Evolutionary conservation across 2,888 invertebrate species (phyloP), one percentile per base, ranked within the genome.

Genomic region (Drosophila longiperda): DNA sequence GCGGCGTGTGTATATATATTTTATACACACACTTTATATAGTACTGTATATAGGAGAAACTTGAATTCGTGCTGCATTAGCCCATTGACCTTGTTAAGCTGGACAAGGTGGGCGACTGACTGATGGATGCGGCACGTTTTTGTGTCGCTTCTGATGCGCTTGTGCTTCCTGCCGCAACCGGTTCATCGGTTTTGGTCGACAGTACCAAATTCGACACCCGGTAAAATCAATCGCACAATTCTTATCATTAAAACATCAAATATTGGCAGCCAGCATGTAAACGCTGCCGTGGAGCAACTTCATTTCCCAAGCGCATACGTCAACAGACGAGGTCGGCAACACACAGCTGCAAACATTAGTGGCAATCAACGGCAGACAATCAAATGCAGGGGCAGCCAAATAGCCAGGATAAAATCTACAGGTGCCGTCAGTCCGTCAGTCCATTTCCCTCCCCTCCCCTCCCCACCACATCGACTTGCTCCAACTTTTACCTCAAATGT

Each of bases 211-310:
- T 79, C 75, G 85, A 87, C 88, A 87, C 85, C 71, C 88, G 62
- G 83, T 74, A 76, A 87, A 86, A 89, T 89, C 85, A 86, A 86
- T 86, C 88, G 86, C 68, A 66, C 73, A 85, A 90, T 78, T 88
- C 89, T 87, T 90, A 87, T 87, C 90, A 87, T 87, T 88, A 88
- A 85, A 86, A 78, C 88, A 90, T 87, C 89, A 90, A 90, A 85
- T 75, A 81, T 73, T 82, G 82, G 73, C 88, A 78, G 79, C 67
- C 73, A 68, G 72, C 84, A 79, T 88, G 90, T 86, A 78, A 89
- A 77, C 82, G 81, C 73, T 82, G 80, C 78, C 70, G 57, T 73
- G 67, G 74, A 72, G 89, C 89, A 87, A 88, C 90, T 87, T 87
- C 79, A 87, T 87, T 88, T 86, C 60, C 61, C 67, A 66, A 53